Evolutionary conservation across 2,113 vertebrate genomes (phyloP), one percentile per base, ranked within the genome.

Genomic region (Colossoma macropomum): DNA sequence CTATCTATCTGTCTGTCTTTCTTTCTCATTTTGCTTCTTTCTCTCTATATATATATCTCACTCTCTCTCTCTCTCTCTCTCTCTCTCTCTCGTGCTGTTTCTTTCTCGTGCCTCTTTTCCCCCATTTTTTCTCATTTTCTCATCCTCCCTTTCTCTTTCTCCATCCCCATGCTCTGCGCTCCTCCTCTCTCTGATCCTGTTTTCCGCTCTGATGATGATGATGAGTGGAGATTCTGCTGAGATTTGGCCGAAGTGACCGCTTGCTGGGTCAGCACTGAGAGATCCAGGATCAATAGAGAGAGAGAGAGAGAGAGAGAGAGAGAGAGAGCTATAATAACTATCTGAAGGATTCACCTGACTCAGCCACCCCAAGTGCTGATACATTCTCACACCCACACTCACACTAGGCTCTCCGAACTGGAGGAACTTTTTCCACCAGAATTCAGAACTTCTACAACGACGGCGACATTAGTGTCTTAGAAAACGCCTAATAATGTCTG

Each of bases 261-360:
- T n/a, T 66, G 59, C 62, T 68, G 76, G 28, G 62, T 69, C 66
- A 69, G 66, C 62, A 34, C 76, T 66, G 48, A 77, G 68, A 82
- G 79, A 86, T 84, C 87, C 80, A 28, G 60, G 52, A 74, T 74
- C 69, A 82, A 82, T 82, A 38, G 41, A 45, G 41, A 45, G 41
- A 45, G 41, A 45, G 75, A 23, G 34, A 76, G 86, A 74, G 56
- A 70, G 59, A 69, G 77, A 70, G 52, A 66, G 63, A 34, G 32
- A 34, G 59, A 77, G 38, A 70, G 72, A 81, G 66, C 54, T 72
- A 66, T 77, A 65, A 85, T 70, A 56, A 66, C 70, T 38, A 10
- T 76, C 74, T 32, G 25, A 68, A 28, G 2, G 41, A 68, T 79
- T 79, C 25, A 17, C 48, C 63, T 32, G n/a, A 73, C 23, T 62